These are phyloP conservation scores for Pipistrellus nathusii DNA, from an alignment of 2,797 vertebrate species.

Conservation along the genomic window DNA sequence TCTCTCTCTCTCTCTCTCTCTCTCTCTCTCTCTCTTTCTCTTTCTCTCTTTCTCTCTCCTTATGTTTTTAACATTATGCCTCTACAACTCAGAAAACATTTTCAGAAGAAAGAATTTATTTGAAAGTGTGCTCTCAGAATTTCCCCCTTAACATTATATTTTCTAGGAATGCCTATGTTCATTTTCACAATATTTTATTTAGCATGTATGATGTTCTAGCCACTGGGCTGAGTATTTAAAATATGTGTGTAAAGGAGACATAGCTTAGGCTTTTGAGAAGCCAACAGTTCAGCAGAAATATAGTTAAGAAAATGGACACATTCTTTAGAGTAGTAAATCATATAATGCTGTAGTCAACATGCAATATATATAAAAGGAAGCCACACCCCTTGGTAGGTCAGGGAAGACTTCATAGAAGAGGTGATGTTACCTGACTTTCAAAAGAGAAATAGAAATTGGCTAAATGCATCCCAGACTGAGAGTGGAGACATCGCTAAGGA, in stretches of 20 bases:
- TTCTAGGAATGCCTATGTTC: neutral
- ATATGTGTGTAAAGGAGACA: neutral
- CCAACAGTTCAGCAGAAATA: neutral
- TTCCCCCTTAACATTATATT: neutral
- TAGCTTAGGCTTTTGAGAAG: neutral
- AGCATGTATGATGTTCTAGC: neutral
- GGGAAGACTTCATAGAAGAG: neutral
- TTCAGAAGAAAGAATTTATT: neutral
- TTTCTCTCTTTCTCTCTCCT: neutral
- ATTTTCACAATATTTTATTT: slow-evolving; percentile 13
- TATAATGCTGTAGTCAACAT: neutral
- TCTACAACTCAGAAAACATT: neutral
- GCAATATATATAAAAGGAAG: neutral
- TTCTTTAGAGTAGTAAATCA: neutral
- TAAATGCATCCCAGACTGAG: neutral
- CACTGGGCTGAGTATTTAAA: neutral
- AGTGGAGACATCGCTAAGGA: neutral
- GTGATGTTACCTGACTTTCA: neutral
- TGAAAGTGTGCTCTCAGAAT: slow-evolving; percentile 9
- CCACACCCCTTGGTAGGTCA: neutral
- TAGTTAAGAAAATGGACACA: neutral
- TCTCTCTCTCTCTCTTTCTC: neutral
- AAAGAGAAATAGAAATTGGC: neutral
- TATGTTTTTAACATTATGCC: slow-evolving; percentile 37
- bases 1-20: neutral